Evolutionary conservation across 2,888 invertebrate genomes (phyloP), one percentile per base, ranked within the genome.

Genomic region (Athalia cordata): DNA sequence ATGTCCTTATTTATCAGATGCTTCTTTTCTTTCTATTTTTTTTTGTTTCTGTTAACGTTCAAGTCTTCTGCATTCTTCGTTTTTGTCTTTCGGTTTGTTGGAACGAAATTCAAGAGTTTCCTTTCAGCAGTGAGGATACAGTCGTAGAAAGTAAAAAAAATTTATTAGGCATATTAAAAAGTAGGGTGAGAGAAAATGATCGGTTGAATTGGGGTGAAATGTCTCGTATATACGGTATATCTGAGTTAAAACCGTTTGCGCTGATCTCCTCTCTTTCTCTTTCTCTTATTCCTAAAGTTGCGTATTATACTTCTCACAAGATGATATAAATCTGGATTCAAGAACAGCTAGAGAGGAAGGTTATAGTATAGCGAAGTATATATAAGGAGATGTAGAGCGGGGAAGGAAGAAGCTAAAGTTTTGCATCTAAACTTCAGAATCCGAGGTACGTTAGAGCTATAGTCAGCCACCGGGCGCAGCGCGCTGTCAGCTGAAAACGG

Each of bases 341-440:
- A 59, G 59, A 72, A 57, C 13, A 45, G 47, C 57, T 29, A 29
- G 29, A 29, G 29, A 29, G 29, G 29, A 29, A 29, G 29, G 29
- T 29, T 29, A 29, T 29, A 29, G 29, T 29, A 29, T 29, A 29
- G 29, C 29, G 29, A 29, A 29, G 29, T 29, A 29, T 29, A 29
- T 29, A 29, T 29, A 29, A 29, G 29, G 29, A 29, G 29, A 29
- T 29, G 29, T 29, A 29, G 29, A 29, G 2, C 29, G 29, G 29
- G 29, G 29, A 29, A 29, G 29, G 29, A 29, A 29, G 29, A 29
- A 29, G 29, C 29, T 9, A 72, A 72, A 72, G 72, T 72, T 72
- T 15, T 57, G 72, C 72, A 72, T 45, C 47, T 13, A 59, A 72
- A 72, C 13, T 72, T 72, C 11, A 72, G 47, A 72, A 72, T 57